Conservation (phyloP, 1,140 invertebrate species). For the Camponotus vicinus region DNA sequence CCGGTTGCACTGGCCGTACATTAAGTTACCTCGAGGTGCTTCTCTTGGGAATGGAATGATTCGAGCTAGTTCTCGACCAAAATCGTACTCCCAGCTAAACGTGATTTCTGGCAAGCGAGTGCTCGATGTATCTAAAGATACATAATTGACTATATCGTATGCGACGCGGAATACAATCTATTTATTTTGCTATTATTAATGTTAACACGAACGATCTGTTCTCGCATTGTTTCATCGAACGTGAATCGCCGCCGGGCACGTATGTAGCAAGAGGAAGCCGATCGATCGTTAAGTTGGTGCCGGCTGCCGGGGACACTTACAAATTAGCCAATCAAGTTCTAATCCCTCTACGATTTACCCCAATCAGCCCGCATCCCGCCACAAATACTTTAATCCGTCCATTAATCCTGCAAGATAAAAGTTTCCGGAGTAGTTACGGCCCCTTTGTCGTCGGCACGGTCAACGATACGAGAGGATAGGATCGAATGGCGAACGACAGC, state of each 20-base stretch:
- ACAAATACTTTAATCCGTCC: slow-evolving; percentile 86
- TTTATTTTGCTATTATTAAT: slow-evolving; percentile 14
- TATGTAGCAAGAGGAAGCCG: slow-evolving; percentile 65
- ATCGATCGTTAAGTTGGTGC: slow-evolving; percentile 84
- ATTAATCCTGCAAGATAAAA: slow-evolving; percentile 86
- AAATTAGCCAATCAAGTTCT: slow-evolving; percentile 87
- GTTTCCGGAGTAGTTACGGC: slow-evolving; percentile 82
- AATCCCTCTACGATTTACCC: slow-evolving; percentile 84
- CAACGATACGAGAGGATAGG: slow-evolving; percentile 59
- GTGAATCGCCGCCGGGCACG: slow-evolving; percentile 53
- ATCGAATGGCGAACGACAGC: slow-evolving; percentile 50
- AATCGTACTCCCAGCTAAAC: neutral
- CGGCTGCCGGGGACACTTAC: slow-evolving; percentile 85
- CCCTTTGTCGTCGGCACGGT: slow-evolving; percentile 83
- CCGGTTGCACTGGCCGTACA: slow-evolving; percentile 79
- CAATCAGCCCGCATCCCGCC: slow-evolving; percentile 83
- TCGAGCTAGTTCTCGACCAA: neutral
- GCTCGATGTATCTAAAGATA: neutral
- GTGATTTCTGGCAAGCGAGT: neutral
- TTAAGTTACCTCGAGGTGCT: slow-evolving; percentile 78
- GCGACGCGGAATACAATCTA: neutral
- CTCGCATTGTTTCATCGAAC: slow-evolving; percentile 1
- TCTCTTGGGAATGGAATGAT: slow-evolving; percentile 15
- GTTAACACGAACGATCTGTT: neutral
- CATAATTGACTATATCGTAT: neutral